Evolutionary conservation across 2,888 invertebrate genomes (phyloP).

Genomic region (Lamproptera curius): DNA sequence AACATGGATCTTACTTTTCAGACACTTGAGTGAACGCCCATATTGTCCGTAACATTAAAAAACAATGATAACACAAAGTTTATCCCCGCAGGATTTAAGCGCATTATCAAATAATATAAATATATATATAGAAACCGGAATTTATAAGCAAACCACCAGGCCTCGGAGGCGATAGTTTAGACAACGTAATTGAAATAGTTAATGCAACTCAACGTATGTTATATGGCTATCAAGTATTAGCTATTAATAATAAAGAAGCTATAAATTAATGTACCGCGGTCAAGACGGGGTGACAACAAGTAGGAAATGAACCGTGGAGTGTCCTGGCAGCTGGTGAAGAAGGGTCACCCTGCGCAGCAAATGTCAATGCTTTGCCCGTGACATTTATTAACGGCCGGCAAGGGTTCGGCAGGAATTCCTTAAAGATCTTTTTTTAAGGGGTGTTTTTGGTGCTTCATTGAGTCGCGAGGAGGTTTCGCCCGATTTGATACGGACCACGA

Average conservation of each 20-base stretch:
- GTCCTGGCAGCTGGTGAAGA: constrained; percentile 35
- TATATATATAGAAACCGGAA: no score
- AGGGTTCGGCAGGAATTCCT: constrained; percentile 61
- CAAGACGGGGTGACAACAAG: constrained; percentile 34
- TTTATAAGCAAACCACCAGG: no score
- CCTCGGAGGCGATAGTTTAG: no score
- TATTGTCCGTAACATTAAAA: no score
- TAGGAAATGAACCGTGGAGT: constrained; percentile 38
- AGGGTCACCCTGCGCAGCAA: constrained; percentile 22
- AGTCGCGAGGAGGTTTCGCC: constrained; percentile 17
- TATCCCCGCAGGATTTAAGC: no score
- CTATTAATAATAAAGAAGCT: not conserved
- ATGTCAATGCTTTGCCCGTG: constrained; percentile 33
- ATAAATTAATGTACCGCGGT: not conserved
- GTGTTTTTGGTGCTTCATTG: constrained; percentile 33
- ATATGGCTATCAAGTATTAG: no score
- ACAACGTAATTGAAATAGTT: no score
- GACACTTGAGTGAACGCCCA: no score
- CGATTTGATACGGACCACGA: not conserved
- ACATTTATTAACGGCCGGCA: constrained; percentile 69
- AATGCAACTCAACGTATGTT: no score
- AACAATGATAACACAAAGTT: no score
- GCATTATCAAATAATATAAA: no score
- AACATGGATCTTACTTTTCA: no score
- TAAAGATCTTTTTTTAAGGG: constrained; percentile 44